Conservation (phyloP, 1,140 invertebrate species). For the Diachasmimorpha longicaudata region DNA sequence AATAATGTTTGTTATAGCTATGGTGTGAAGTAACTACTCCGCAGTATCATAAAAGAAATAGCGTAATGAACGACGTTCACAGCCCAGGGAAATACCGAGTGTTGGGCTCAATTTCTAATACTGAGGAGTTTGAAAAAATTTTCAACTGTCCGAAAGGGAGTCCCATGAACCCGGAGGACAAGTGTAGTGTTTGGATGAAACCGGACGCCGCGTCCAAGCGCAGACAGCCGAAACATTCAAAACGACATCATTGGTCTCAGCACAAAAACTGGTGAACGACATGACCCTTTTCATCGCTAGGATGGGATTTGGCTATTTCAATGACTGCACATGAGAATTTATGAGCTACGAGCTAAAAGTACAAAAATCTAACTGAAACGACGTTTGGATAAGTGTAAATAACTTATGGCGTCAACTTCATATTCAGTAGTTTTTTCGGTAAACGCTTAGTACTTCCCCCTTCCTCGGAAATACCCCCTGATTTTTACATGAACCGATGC, state of each 20-base stretch:
- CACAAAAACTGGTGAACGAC: not conserved
- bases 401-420: too few species aligned
- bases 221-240: not conserved
- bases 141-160: conserved; percentile 31
- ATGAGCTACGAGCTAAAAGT: not conserved
- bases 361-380: too few species aligned
- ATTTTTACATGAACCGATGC: too few species aligned
- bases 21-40: conserved; percentile 61
- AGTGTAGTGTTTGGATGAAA: conserved; percentile 24
- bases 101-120: conserved; percentile 72
- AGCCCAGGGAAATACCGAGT: conserved; percentile 66
- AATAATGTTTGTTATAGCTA: not conserved
- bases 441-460: too few species aligned
- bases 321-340: not conserved
- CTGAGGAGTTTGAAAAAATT: conserved; percentile 66
- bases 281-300: not conserved
- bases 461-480: too few species aligned
- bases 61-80: conserved; percentile 36
- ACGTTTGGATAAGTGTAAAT: too few species aligned
- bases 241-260: not conserved
- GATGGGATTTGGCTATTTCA: not conserved
- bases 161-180: conserved; percentile 31
- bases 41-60: conserved; percentile 37
- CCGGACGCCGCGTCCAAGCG: not conserved
- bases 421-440: too few species aligned